phyloP scores from a whole-genome alignment of 2,113 vertebrate genomes.

The Serilophus lunatus region DNA sequence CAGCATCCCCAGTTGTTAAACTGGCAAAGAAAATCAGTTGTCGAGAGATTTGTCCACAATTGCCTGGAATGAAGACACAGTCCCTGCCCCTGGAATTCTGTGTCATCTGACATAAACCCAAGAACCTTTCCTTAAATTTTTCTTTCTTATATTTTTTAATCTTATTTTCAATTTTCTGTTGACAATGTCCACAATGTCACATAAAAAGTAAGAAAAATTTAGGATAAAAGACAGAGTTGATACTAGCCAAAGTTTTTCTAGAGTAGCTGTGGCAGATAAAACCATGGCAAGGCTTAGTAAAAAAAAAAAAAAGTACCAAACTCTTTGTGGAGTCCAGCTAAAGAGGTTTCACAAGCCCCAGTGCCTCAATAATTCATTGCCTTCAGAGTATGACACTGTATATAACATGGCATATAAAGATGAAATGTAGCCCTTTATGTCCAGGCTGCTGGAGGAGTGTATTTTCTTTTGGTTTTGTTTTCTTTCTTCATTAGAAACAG shows the following conservation, averaged over 20 bases:
- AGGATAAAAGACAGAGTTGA: background rate
- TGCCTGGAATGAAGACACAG: background rate
- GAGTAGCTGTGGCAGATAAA: background rate
- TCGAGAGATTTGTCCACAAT: background rate
- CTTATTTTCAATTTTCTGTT: background rate
- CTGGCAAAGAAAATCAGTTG: background rate
- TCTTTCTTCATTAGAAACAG: background rate
- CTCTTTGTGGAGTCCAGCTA: background rate
- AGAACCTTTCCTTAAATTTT: background rate
- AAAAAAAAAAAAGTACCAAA: background rate
- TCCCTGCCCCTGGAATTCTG: background rate
- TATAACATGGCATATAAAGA: background rate
- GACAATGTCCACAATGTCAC: background rate
- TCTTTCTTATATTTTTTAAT: too few relatives aligned
- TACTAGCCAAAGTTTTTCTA: background rate
- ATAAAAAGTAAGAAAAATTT: background rate
- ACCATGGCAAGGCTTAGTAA: background rate
- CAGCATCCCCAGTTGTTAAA: background rate
- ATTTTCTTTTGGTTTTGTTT: background rate
- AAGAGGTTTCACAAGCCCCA: background rate
- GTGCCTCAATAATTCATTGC: background rate
- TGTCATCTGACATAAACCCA: rapidly evolving
- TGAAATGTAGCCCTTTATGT: background rate
- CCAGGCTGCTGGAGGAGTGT: background rate
- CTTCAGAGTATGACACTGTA: background rate